Conservation (phyloP, 2,797 vertebrate species). For the Hapalemur alaotrensis region DNA sequence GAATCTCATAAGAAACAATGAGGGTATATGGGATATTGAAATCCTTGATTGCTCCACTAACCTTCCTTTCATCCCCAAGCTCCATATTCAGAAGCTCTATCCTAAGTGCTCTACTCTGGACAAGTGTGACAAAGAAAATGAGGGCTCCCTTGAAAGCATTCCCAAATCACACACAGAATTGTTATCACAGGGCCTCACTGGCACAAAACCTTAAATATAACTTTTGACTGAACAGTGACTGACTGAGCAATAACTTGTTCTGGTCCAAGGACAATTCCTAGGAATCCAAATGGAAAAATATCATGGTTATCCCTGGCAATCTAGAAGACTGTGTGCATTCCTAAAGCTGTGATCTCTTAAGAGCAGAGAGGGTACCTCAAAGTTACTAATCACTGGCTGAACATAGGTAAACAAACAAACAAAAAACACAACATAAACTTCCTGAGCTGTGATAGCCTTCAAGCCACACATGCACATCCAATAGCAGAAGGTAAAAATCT, state of each 20-base stretch:
- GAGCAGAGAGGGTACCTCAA: neutral
- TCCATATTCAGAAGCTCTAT: neutral
- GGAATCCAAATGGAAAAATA: neutral
- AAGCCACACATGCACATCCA: neutral
- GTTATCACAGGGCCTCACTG: neutral
- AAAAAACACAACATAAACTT: neutral
- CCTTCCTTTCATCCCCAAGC: fast-evolving
- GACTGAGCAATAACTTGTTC: neutral
- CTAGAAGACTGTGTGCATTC: neutral
- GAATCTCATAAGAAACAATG: neutral
- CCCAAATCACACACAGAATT: neutral
- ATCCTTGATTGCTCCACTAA: neutral
- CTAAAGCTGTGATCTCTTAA: neutral
- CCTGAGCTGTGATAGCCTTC: neutral
- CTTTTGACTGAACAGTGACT: neutral
- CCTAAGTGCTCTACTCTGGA: neutral
- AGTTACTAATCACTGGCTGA: neutral
- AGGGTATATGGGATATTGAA: neutral
- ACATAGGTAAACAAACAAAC: neutral
- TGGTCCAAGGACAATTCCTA: neutral
- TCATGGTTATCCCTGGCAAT: neutral
- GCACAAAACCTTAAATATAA: neutral
- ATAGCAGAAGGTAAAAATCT: neutral
- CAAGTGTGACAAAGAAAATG: neutral
- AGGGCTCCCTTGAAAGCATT: neutral